Base-by-base conservation (phyloP, 64 coral and sea anemone genomes). In the Porites lutea region DNA sequence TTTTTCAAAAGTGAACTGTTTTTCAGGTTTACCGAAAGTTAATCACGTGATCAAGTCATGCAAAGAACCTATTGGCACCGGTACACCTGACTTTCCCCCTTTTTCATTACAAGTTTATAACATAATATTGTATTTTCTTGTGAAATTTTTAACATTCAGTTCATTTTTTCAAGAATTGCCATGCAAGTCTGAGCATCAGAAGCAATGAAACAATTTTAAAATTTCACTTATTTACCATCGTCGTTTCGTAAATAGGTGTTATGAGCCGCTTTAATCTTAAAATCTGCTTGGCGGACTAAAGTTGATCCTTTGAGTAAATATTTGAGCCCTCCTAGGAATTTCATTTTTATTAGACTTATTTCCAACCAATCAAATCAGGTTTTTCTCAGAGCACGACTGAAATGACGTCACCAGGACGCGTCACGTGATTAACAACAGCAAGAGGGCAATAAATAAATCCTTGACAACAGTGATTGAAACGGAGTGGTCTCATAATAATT, bases 371-470 rank as follows among this genome's bases (percentile, higher is more conserved):
- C 65, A 49, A 3, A 71, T 81, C 55, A 78, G 27, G 27, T 37
- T 45, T 78, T 61, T 16, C 37, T 90, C 13, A 57, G 60, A 13
- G 48, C 63, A 5, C 61, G 67, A 16, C 22, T 74, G 20, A 48
- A 2, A 91, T 95, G 95, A 96, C 95, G 85, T 96, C 86, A 96
- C 78, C 49, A n/a, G 21, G 65, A 88, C 77, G 62, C 69, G 89
- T 93, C 95, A 96, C 95, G 91, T 96, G 95, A 96, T 88, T 91
- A 83, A 91, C 89, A 91, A 91, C 90, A 92, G 87, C 79, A 96
- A 92, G 65, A 45, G 74, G 72, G 45, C 82, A 90, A 91, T 79
- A 93, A 96, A 78, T 96, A 93, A 88, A 82, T 55, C 78, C 90
- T 85, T 84, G 69, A 91, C 90, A 88, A 96, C 95, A 50, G 70